phyloP scores from a whole-genome alignment of 2,888 invertebrate genomes.

The Amblyjoppa proteus region DNA sequence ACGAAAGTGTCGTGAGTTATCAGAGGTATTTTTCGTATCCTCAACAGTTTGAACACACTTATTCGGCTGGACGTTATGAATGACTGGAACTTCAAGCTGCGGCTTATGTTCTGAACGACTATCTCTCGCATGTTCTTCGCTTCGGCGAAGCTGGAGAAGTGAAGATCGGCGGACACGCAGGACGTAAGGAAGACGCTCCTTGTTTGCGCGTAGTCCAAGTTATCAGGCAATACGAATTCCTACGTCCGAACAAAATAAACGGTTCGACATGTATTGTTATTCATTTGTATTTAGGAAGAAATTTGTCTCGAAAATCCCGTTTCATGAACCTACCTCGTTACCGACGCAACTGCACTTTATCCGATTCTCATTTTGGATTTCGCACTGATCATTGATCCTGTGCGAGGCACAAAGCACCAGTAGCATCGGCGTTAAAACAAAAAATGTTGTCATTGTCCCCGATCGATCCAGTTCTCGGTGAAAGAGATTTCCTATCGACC shows the following conservation, averaged over 20 bases:
- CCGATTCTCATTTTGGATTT: conserved; percentile 61
- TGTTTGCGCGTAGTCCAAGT: conserved; percentile 73
- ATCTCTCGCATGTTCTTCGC: conserved; percentile 71
- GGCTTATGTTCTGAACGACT: conserved; percentile 75
- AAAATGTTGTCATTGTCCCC: conserved; percentile 56
- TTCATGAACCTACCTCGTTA: conserved; percentile 72
- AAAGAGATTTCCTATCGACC: not conserved
- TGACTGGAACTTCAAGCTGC: conserved; percentile 70
- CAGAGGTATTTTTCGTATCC: conserved; percentile 72
- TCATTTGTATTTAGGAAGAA: not conserved
- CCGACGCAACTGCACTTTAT: conserved; percentile 73
- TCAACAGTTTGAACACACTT: conserved; percentile 69
- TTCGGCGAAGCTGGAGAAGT: conserved; percentile 72
- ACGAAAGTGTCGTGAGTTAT: conserved; percentile 73
- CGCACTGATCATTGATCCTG: conserved; percentile 72
- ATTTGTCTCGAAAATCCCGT: not conserved
- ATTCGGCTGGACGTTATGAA: conserved; percentile 67
- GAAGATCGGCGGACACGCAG: conserved; percentile 72
- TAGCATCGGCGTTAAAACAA: conserved; percentile 37
- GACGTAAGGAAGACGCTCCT: conserved; percentile 72
- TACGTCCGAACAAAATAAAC: conserved; percentile 46
- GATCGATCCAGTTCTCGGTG: not conserved
- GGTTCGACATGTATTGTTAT: not conserved
- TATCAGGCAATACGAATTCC: conserved; percentile 75
- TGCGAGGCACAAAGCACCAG: conserved; percentile 23